Percentiles rank a stretch among this genome's conserved stretches.
These are phyloP conservation scores for Athripsodes cinereus DNA, from an alignment of 2,888 invertebrate species.

Conservation along the genomic window DNA sequence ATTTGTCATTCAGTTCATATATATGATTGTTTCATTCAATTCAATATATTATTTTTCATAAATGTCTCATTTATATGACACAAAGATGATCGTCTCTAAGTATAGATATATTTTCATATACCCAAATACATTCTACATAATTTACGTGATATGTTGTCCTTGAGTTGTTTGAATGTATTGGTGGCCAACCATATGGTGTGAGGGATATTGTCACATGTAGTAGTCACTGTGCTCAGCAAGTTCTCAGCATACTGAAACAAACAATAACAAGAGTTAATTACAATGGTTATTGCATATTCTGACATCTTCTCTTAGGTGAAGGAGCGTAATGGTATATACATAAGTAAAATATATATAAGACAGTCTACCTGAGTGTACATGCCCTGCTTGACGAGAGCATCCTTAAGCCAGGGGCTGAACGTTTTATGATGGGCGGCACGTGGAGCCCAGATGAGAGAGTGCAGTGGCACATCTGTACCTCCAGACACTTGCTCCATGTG, in stretches of 20 bases:
- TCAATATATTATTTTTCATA: no score
- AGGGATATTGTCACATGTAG: conserved; percentile 56
- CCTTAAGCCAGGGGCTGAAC: conserved; percentile 85
- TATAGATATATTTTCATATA: no score
- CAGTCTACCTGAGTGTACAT: conserved; percentile 78
- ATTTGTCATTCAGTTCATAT: no score
- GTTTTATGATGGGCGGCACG: conserved; percentile 74
- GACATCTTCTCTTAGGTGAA: no score
- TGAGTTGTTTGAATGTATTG: conserved; percentile 45
- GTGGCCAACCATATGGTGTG: conserved; percentile 48
- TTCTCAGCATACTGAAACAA: conserved; percentile 57
- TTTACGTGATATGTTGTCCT: conserved; percentile 40
- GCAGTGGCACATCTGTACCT: conserved; percentile 61
- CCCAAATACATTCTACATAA: no score
- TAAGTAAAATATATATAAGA: no score
- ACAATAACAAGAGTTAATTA: no score
- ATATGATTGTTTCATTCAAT: no score
- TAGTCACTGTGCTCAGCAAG: conserved; percentile 64
- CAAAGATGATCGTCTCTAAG: no score
- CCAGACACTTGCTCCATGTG: conserved; percentile 78
- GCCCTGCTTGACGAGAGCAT: conserved; percentile 85
- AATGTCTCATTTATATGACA: not conserved
- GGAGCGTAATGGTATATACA: no score
- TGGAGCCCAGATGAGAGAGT: conserved; percentile 87
- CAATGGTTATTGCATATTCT: no score